Base-by-base conservation (phyloP, 2,888 invertebrate genomes). In the Crematogaster levior region DNA sequence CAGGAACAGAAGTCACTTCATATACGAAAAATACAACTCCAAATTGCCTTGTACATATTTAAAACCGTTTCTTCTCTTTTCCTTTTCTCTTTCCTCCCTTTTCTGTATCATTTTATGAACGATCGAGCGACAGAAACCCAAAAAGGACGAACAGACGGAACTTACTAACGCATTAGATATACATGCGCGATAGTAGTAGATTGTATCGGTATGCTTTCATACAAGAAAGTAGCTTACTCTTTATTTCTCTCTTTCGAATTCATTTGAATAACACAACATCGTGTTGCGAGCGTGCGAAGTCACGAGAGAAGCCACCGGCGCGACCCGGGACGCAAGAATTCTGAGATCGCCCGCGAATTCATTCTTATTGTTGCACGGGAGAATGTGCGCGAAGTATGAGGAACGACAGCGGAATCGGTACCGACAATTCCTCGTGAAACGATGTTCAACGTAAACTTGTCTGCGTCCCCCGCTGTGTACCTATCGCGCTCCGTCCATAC, bases 161-260 rank as follows among this genome's bases (percentile, higher is more conserved):
- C 83, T 85, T 84, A 84, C 88, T 72, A 84, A 81, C 86, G 88
- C 89, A 91, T 92, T 92, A 91, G 91, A 93, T 92, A 92, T 91
- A 92, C 92, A 90, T 85, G 84, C 73, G 72, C 85, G 91, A 92
- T 92, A 90, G 84, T 81, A 88, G 84, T 80, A 88, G 91, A 92
- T 92, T 91, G 84, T 87, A 92, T 92, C 91, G 87, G 84, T 83
- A 80, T 81, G 85, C 88, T 85, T 90, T 89, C n/a, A n/a, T 89
- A 85, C 86, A 82, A 84, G 83, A 58, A 73, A 63, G 68, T 63
- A 70, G 74, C 66, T 65, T 53, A 74, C 84, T 79, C 81, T 81
- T 83, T 66, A 73, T 68, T 80, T 80, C 77, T 86, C 82, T 61
- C 81, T 63, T 79, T 83, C 60, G 75, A 80, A 60, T 60, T 81